Evolutionary conservation across 2,797 vertebrate genomes (phyloP), one percentile per base, ranked within the genome.

Genomic region (Galaxias olidus): DNA sequence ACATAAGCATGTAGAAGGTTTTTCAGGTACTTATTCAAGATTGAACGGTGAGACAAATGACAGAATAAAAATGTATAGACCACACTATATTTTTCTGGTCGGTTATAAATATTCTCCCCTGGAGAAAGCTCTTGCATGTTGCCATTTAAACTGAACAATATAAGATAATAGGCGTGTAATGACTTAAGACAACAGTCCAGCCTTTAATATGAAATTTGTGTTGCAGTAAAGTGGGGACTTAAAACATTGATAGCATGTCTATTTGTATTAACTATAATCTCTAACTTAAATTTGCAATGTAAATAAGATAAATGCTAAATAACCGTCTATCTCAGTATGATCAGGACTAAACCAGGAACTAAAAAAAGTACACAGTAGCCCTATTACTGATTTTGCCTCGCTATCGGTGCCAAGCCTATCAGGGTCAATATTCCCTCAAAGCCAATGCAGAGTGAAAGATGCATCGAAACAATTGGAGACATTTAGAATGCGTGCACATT

Each of bases 401-500:
- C 56, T 76, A 83, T 88, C 80, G 81, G 67, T 40, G 46, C 46
- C 75, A 3, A 1, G 18, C 52, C 50, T 72, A 59, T 78, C 59
- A 69, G 46, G 64, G 73, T 81, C 73, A 69, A 77, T 76, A 80
- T 83, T 79, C 75, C 76, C n/a, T 66, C 66, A 73, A 68, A 60
- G 17, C 54, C 60, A 79, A 82, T 53, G 53, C 78, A 74, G 59
- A 77, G 54, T 64, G 73, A 73, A 59, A 73, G 68, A 66, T 74
- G 63, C 74, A 69, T 47, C 52, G 47, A 79, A 86, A 85, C 78
- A 82, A 83, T 80, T 75, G 72, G 64, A 86, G 77, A 77, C 76
- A 70, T 84, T 86, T 71, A 68, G 49, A 82, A 72, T 67, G 61
- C 71, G 71, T 84, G 78, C 70, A 75, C n/a, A 86, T 79, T 75